phyloP scores from a whole-genome alignment of 2,797 vertebrate species.

The Carduelis carduelis region DNA sequence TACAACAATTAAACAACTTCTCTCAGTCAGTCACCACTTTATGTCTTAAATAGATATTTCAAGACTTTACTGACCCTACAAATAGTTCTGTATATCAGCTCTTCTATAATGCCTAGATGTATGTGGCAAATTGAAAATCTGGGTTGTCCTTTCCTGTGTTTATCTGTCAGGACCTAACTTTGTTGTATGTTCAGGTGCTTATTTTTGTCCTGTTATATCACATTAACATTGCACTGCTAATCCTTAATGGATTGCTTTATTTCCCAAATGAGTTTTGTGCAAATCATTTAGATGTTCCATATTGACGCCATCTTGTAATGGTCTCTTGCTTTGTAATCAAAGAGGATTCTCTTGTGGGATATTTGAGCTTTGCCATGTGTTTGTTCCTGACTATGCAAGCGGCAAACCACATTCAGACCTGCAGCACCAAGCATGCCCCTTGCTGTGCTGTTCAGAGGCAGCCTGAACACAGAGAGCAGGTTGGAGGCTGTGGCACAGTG shows the following conservation, averaged over 20 bases:
- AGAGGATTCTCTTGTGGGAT: not conserved
- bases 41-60: not conserved
- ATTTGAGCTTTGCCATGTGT: not conserved
- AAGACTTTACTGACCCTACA: not conserved
- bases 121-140: not conserved
- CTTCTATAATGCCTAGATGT: not conserved
- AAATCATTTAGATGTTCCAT: conserved; percentile 5
- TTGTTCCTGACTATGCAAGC: not conserved
- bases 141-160: not conserved
- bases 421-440: not conserved
- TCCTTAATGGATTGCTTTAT: not conserved
- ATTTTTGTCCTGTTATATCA: not conserved
- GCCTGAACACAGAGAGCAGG: not conserved
- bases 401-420: not conserved
- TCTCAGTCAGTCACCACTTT: not conserved
- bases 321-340: not conserved
- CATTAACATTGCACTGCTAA: not conserved
- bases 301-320: not conserved
- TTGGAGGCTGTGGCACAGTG: not conserved
- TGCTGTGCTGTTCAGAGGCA: not conserved
- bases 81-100: not conserved
- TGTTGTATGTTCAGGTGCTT: not conserved
- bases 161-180: not conserved
- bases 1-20: not conserved
- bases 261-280: not conserved